Evolutionary conservation across 2,888 invertebrate species (phyloP).

Genomic region (Pristionchus exspectatus): DNA sequence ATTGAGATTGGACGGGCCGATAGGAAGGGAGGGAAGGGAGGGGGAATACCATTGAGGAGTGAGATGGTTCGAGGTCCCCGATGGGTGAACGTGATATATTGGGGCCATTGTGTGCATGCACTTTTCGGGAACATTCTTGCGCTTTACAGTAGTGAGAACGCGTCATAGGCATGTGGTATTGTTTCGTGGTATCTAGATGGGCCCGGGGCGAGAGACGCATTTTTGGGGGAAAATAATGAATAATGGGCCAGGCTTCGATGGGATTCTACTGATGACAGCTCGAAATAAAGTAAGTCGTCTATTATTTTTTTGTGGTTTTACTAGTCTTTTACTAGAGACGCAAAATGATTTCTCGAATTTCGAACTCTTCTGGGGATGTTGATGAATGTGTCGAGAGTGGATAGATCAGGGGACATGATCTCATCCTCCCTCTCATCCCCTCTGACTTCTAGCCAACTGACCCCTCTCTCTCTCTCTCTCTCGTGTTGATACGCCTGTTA

Average conservation of each 20-base stretch:
- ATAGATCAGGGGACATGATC: constrained; percentile 5
- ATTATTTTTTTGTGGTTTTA: too few relatives aligned
- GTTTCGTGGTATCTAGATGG: not conserved
- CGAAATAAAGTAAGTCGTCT: too few relatives aligned
- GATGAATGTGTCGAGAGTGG: not conserved
- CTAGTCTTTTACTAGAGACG: not conserved
- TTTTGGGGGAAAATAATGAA: not conserved
- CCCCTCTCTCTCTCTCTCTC: not conserved
- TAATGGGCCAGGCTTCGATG: not conserved
- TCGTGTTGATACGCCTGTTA: not conserved
- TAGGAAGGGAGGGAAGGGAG: not conserved
- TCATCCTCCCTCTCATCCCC: not conserved
- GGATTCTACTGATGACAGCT: too few relatives aligned
- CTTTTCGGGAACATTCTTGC: not conserved
- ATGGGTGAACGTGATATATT: not conserved
- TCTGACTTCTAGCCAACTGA: not conserved
- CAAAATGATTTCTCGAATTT: not conserved
- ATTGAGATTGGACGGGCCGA: not conserved
- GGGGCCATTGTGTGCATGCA: constrained; percentile 8
- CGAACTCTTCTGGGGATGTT: too few relatives aligned
- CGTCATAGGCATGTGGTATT: not conserved
- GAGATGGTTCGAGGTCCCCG: not conserved
- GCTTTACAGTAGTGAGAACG: not conserved
- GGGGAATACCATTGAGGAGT: not conserved
- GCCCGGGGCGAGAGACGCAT: not conserved